Base-by-base conservation (phyloP, 1,140 invertebrate species). In the Megalonaias nervosa region DNA sequence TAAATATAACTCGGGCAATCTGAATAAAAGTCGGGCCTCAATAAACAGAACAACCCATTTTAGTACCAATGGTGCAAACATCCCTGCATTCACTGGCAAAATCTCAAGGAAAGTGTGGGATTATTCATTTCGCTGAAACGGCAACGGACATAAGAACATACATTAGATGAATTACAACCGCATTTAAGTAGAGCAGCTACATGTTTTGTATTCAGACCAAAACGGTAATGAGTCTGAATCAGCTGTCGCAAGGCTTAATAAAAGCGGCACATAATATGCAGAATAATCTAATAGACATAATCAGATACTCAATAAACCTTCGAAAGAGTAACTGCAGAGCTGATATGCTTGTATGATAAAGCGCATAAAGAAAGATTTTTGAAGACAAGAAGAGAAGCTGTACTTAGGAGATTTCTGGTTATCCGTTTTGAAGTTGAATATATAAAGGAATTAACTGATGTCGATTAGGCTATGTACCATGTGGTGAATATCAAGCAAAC, bases 281-380 rank as follows among this genome's bases (percentile, higher is more conserved):
- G 31, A 5, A 1, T 5, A 31, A 67, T 67, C 9, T 31, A 38
- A 4, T 4, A 67, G 31, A 21, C 66, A 9, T 17, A 21, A 38
- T 26, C 66, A 67, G 26, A 67, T 2, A 31, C 1, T 9, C 4
- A 31, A 26, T n/a, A 48, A 70, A 38, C 59, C 56, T 17, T 11
- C 56, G 17, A 62, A 74, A 48, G 65, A 26, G 19, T 74, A 67
- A 21, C n/a, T 74, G 64, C 74, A n/a, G 74, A 75, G 26, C 58
- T 75, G 11, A 74, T 67, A 74, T 21, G 26, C 19, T 67, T 67
- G 21, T 74, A 74, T 67, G 73, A 74, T n/a, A 67, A 74, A n/a
- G 73, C 73, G 9, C 60, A 74, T n/a, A 17, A 23, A 23, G 38
- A 67, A n/a, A 66, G 73, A 74, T 48, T n/a, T n/a, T 17, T n/a